Conservation (phyloP, 2,797 vertebrate genomes). For the Erpetoichthys calabaricus region DNA sequence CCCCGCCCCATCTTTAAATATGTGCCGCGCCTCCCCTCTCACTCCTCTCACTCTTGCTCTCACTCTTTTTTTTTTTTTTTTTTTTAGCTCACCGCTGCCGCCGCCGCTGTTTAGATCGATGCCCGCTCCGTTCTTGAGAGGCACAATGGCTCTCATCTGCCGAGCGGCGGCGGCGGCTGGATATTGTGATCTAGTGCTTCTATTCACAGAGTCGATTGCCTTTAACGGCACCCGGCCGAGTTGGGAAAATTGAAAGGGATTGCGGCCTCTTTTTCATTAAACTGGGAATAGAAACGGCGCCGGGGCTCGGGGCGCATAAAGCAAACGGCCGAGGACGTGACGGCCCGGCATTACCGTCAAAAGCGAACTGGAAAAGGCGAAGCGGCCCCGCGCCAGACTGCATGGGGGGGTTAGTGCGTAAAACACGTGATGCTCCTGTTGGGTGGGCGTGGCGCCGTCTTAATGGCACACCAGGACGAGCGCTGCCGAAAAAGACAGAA, state of each 20-base stretch:
- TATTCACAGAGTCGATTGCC: constrained; percentile 60
- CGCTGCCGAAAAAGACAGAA: too few relatives aligned
- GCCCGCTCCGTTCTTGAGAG: constrained; percentile 41
- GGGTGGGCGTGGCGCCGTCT: too few relatives aligned
- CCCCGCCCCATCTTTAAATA: constrained; percentile 11
- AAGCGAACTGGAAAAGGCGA: too few relatives aligned
- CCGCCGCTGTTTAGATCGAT: constrained; percentile 48
- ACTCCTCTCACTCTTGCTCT: constrained; percentile 29
- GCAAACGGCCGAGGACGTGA: background rate
- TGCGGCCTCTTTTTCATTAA: constrained; percentile 59
- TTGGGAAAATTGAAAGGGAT: constrained; percentile 58
- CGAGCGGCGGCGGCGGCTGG: constrained; percentile 49
- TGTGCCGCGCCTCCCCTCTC: background rate
- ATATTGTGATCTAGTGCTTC: constrained; percentile 68
- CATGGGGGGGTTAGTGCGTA: too few relatives aligned
- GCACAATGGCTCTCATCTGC: constrained; percentile 29
- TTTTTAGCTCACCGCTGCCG: constrained; percentile 19
- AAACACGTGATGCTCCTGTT: too few relatives aligned
- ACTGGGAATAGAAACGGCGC: constrained; percentile 24
- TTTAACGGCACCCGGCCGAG: constrained; percentile 51
- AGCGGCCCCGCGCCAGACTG: too few relatives aligned
- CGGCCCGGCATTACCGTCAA: too few relatives aligned
- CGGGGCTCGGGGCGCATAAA: constrained; percentile 11
- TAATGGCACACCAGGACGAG: too few relatives aligned
- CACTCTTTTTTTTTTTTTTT: constrained; percentile 29